phyloP scores from a whole-genome alignment of 2,797 vertebrate genomes.

The Anolis apletophallus region DNA sequence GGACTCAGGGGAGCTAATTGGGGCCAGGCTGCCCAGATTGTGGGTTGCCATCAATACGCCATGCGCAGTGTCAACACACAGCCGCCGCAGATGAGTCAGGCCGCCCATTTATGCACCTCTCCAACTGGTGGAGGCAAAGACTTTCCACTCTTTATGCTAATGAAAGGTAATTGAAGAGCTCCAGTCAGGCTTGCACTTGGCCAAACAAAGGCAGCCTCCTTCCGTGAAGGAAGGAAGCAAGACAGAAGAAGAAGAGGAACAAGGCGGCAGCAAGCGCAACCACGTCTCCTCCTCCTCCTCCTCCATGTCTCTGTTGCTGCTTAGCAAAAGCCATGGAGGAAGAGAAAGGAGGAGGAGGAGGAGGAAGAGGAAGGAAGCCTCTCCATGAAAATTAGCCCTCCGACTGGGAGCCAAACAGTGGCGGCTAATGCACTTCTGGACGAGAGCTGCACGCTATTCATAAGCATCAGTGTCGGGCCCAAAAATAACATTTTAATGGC shows the following conservation, averaged over 20 bases:
- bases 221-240: no score
- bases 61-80: constrained; percentile 37
- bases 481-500: constrained; percentile 72
- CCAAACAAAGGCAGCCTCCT: constrained; percentile 40
- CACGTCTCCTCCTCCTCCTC: neutral
- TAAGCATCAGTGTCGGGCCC: constrained; percentile 68
- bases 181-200: no score
- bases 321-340: neutral
- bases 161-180: constrained; percentile 28
- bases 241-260: no score
- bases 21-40: constrained; percentile 53
- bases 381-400: constrained; percentile 72
- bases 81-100: constrained; percentile 9
- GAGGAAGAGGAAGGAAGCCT: neutral
- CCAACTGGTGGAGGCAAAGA: constrained; percentile 32
- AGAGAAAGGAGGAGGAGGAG: neutral
- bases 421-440: constrained; percentile 69
- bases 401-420: constrained; percentile 67
- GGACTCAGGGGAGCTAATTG: constrained; percentile 68
- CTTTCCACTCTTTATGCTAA: constrained; percentile 41
- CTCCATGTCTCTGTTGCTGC: neutral
- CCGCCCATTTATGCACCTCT: constrained; percentile 51
- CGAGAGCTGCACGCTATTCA: constrained; percentile 73
- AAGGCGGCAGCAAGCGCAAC: no score
- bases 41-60: constrained; percentile 39